Evolutionary conservation across 1,140 invertebrate genomes (phyloP).

Genomic region (Aphis gossypii): DNA sequence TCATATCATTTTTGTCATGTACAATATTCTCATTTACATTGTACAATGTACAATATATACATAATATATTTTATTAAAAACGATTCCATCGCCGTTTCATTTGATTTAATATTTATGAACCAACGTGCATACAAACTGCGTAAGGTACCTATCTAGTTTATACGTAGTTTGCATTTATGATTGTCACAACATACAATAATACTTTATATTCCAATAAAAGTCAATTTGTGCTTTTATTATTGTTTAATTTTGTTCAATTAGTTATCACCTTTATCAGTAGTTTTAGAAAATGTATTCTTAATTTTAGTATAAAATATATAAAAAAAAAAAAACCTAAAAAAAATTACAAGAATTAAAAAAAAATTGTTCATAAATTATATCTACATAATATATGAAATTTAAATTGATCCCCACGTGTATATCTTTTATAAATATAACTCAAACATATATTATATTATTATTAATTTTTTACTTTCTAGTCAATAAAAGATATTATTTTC

Average conservation of each 20-base stretch:
- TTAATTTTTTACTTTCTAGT: background rate
- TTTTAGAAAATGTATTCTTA: background rate
- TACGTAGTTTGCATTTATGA: background rate
- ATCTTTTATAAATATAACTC: background rate
- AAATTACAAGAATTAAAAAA: no score
- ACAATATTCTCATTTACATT: background rate
- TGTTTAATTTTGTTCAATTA: background rate
- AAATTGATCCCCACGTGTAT: background rate
- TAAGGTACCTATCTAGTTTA: background rate
- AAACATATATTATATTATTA: no score
- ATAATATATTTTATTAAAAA: background rate
- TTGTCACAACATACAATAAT: no score
- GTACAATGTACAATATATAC: background rate
- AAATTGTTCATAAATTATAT: no score
- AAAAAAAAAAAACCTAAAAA: no score
- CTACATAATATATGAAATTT: no score
- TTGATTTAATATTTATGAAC: background rate
- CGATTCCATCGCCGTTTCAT: background rate
- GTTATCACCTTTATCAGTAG: background rate
- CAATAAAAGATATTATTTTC: background rate
- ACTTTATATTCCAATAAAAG: no score
- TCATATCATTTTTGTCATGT: background rate
- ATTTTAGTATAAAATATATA: background rate
- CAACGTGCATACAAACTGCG: background rate
- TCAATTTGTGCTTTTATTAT: background rate